A percentile compares a stretch with the other conserved stretches of the same genome.
These are phyloP conservation scores for Belgica antarctica DNA, from an alignment of 2,888 invertebrate species.

Conservation along the genomic window DNA sequence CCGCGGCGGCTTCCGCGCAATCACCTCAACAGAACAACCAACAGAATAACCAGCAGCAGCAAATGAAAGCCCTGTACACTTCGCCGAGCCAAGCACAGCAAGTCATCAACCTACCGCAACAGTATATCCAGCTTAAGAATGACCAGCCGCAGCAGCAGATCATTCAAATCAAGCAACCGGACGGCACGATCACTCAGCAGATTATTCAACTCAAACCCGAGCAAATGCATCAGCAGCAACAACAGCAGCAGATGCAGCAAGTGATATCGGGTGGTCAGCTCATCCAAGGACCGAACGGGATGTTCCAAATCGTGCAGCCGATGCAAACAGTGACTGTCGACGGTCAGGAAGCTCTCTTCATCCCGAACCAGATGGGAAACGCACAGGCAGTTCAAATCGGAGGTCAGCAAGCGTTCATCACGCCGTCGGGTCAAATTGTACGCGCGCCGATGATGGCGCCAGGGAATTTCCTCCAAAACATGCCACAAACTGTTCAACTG, in stretches of 20 bases:
- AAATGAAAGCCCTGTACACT: conserved; percentile 22
- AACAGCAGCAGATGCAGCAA: conserved; percentile 31
- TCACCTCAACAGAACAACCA: conserved; percentile 27
- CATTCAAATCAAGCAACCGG: conserved; percentile 30
- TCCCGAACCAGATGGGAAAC: conserved; percentile 64
- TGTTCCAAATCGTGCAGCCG: conserved; percentile 63
- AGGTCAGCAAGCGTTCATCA: conserved; percentile 59
- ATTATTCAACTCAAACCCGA: conserved; percentile 36
- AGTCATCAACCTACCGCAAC: conserved; percentile 48
- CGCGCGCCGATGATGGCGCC: conserved; percentile 66
- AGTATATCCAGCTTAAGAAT: conserved; percentile 47
- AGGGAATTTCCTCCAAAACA: conserved; percentile 70
- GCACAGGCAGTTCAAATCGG: conserved; percentile 59
- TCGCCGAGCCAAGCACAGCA: conserved; percentile 45
- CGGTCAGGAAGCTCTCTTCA: conserved; percentile 88
- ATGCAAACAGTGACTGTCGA: conserved; percentile 91
- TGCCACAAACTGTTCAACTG: conserved; percentile 68
- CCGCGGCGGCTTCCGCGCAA: too few relatives aligned
- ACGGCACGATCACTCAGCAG: conserved; percentile 9
- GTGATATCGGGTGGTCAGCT: conserved; percentile 47
- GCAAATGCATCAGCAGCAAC: conserved; percentile 28
- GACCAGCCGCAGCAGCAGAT: conserved; percentile 27
- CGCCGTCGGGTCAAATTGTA: conserved; percentile 69
- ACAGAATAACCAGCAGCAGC: not conserved
- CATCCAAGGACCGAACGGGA: conserved; percentile 50